phyloP scores from a whole-genome alignment of 92 coral and sea anemone species.

The Heteractis magnifica region DNA sequence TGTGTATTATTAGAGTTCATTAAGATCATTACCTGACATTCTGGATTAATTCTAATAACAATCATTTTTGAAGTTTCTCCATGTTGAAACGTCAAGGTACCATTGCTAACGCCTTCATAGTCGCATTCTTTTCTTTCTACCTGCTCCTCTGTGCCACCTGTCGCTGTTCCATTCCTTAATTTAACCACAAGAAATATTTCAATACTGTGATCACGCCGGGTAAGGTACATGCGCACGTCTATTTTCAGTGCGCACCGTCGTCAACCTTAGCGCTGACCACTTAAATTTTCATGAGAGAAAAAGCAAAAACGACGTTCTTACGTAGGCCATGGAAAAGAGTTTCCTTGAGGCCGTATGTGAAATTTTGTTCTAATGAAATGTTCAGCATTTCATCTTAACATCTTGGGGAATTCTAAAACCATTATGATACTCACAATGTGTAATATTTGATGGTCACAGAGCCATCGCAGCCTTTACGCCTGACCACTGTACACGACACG shows the following conservation, averaged over 20 bases:
- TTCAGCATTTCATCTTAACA: too few species aligned
- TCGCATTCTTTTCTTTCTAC: slow-evolving; percentile 58
- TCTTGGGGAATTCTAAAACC: too few species aligned
- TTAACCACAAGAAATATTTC: not conserved
- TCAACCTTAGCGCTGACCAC: too few species aligned
- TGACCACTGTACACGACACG: slow-evolving; percentile 56
- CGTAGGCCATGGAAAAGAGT: too few species aligned
- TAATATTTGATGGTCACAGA: slow-evolving; percentile 64
- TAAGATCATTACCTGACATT: slow-evolving; percentile 54
- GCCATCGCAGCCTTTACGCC: slow-evolving; percentile 84
- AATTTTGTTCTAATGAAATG: too few species aligned
- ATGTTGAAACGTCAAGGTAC: slow-evolving; percentile 66
- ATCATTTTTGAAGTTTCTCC: slow-evolving; percentile 80
- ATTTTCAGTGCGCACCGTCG: too few species aligned
- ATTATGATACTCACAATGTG: slow-evolving; percentile 57
- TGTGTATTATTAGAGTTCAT: not conserved
- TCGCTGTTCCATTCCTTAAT: slow-evolving; percentile 75
- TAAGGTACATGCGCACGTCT: not conserved
- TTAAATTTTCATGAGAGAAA: too few species aligned
- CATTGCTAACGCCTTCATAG: slow-evolving; percentile 50
- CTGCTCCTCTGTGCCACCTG: slow-evolving; percentile 60
- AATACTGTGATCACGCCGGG: not conserved
- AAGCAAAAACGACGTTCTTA: too few species aligned
- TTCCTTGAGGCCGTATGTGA: too few species aligned
- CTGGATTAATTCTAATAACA: slow-evolving; percentile 65